Base-by-base conservation (phyloP, 2,113 vertebrate species). In the Lates calcarifer region DNA sequence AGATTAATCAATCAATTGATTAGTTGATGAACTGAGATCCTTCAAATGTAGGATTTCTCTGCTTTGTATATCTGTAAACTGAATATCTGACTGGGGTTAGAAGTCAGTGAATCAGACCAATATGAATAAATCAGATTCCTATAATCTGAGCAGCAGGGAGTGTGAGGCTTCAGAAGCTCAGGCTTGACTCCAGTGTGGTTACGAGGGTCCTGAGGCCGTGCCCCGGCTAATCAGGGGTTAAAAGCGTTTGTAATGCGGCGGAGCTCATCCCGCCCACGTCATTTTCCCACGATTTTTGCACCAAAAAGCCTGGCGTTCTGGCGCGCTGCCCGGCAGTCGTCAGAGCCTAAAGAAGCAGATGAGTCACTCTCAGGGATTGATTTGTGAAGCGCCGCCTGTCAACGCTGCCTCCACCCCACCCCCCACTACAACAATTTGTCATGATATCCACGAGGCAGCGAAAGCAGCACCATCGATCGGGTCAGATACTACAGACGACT, bases 361-460 rank as follows among this genome's bases (percentile, higher is more conserved):
- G 85, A 91, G 86, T 90, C 89, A 81, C 56, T 66, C 1, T 1
- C 56, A 13, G 47, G 18, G 84, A 85, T 87, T 41, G 79, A 89
- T 90, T 80, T 55, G 64, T 84, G 81, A 83, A 67, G 85, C 55
- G 2, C 74, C 56, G 79, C 81, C 79, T 85, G 67, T 81, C 60
- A 57, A 6, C 45, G 4, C 70, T 26, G 62, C 65, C 62, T 63
- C 75, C 81, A 5, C 72, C 47, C 55, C 24, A 1, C 63, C 2
- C 41, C 57, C n/a, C n/a, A n/a, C n/a, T n/a, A n/a, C n/a, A n/a
- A n/a, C n/a, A 24, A 22, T 76, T 71, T 47, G 43, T 70, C 56
- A 37, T 63, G 82, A 74, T 66, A 73, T 43, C 56, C 69, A 62
- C 10, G 71, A 82, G 80, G 67, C 39, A 0, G 41, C 9, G 73